Conservation (phyloP, 2,888 invertebrate genomes). For the Branchinecta sandiegonensis region DNA sequence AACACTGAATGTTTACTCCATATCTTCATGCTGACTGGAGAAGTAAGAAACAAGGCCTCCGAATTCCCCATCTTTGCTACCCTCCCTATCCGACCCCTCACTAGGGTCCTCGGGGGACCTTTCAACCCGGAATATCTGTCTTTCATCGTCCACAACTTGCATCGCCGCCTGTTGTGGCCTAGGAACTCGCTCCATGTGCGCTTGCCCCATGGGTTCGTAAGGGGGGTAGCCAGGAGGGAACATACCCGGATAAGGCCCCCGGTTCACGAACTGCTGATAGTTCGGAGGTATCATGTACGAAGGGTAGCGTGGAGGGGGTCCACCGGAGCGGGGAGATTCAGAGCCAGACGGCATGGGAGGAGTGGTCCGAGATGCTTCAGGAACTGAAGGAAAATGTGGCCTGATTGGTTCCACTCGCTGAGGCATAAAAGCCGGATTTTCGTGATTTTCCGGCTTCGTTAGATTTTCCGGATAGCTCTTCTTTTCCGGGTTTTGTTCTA, state of each 20-base stretch:
- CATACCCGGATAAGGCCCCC: neutral
- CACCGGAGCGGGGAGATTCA: neutral
- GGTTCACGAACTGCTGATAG: neutral
- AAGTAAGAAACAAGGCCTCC: slow-evolving; percentile 83
- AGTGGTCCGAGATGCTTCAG: no score
- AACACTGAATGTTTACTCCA: slow-evolving; percentile 11
- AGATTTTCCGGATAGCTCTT: neutral
- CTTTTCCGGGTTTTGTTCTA: neutral
- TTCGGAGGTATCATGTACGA: neutral
- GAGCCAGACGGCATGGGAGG: neutral
- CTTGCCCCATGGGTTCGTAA: neutral
- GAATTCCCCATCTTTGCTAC: slow-evolving; percentile 47
- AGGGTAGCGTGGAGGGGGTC: neutral
- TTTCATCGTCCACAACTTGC: neutral
- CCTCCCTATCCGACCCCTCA: neutral
- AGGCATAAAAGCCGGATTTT: neutral
- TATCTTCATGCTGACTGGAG: slow-evolving; percentile 70
- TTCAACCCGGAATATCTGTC: slow-evolving; percentile 7
- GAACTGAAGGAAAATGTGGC: neutral
- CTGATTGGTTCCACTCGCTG: neutral
- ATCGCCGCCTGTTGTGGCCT: slow-evolving; percentile 3
- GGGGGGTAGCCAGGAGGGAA: neutral
- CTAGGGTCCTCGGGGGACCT: neutral
- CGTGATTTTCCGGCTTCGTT: neutral
- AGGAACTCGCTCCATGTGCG: slow-evolving; percentile 1